Evolutionary conservation across 2,888 invertebrate genomes (phyloP), one percentile per base, ranked within the genome.

Genomic region (Folsomia manolachei): DNA sequence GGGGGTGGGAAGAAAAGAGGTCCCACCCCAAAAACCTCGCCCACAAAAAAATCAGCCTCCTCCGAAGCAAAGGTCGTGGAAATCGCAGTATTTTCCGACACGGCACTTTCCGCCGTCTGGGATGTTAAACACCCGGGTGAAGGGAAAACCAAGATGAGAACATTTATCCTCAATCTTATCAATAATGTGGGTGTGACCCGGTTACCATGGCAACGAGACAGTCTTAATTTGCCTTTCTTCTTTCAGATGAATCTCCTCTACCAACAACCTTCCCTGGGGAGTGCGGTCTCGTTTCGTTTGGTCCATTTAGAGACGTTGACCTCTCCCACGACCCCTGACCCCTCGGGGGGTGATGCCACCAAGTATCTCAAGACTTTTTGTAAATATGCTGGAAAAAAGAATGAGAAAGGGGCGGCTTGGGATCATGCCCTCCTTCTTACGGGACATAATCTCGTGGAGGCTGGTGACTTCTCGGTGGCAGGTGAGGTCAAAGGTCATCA

Each of bases 391-490:
- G 72, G 71, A 7, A 71, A 71, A 51, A 77, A 75, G 62, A 77
- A 77, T 52, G 56, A 26, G 18, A 4, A 61, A 1, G 75, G 74
- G 0, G 7, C 51, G 1, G 4, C 63, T 1, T 77, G 74, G 77
- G 77, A 75, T 51, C 77, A 77, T 27, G 73, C 75, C 21, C 56
- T 74, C 4, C 69, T 79, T 14, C 63, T 78, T 1, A 74, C 77
- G 0, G 79, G 78, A 14, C 4, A 56, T 0, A 71, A 77, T 52
- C 14, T 76, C 1, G 19, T 24, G 1, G 77, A 75, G 11, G 69
- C 39, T 0, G 75, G 71, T 0, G 63, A 60, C 27, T 63, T 21
- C 18, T 23, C 7, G 1, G 67, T 69, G 1, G 72, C 71, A 19
- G n/a, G n/a, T n/a, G n/a, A n/a, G n/a, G n/a, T n/a, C n/a, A n/a